These are phyloP conservation scores for Onychomys leucogaster DNA, from an alignment of 2,797 vertebrate genomes.

Conservation along the genomic window DNA sequence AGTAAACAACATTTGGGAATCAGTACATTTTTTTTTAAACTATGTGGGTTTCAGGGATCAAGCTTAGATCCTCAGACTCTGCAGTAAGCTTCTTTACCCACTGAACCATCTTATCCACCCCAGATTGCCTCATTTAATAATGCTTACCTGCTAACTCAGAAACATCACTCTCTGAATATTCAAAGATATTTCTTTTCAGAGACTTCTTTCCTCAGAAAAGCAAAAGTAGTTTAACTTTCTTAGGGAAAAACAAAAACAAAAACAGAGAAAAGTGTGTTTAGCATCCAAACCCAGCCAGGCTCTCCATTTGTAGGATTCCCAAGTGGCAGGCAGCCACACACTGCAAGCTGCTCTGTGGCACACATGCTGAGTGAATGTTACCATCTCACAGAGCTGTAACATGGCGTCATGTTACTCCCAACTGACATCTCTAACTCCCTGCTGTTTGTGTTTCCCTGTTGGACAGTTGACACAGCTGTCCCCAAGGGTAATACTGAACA, in stretches of 20 bases:
- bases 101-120: background rate
- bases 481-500: background rate
- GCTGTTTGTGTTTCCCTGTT: background rate
- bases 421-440: background rate
- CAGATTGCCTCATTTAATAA: background rate
- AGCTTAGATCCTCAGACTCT: background rate
- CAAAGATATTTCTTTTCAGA: background rate
- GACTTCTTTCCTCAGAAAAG: background rate
- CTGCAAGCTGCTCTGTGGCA: fast-evolving
- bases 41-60: background rate
- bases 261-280: background rate
- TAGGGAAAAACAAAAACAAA: background rate
- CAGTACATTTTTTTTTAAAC: background rate
- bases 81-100: background rate
- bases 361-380: fast-evolving
- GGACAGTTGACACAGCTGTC: background rate
- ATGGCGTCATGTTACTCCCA: background rate
- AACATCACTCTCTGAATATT: background rate
- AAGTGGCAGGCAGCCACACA: background rate
- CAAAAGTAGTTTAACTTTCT: background rate
- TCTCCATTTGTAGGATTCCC: background rate
- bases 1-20: background rate
- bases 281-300: background rate
- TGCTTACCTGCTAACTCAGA: background rate
- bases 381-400: background rate